phyloP scores from a whole-genome alignment of 2,797 vertebrate species.

The Taeniopygia guttata region DNA sequence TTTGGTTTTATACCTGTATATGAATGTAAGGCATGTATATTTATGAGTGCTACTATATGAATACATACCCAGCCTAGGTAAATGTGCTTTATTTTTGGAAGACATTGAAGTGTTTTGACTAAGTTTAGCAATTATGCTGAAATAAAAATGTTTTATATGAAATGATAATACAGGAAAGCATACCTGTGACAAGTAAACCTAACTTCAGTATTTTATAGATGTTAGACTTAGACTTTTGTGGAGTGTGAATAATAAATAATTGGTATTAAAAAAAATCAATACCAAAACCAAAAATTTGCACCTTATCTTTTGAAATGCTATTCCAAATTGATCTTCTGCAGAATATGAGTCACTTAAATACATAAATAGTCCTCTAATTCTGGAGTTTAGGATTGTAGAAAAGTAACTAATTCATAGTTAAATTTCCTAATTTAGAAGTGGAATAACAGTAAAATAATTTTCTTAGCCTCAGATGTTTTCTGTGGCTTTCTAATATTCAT shows the following conservation, averaged over 20 bases:
- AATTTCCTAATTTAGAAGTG: neutral
- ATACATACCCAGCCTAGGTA: neutral
- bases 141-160: neutral
- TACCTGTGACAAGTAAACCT: neutral
- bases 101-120: neutral
- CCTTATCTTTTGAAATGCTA: neutral
- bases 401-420: neutral
- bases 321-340: neutral
- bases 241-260: neutral
- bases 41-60: neutral
- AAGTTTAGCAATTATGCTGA: neutral
- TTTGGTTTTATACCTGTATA: neutral
- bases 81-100: neutral
- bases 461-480: neutral
- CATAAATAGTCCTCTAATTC: neutral
- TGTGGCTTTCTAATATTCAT: neutral
- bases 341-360: neutral
- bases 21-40: neutral
- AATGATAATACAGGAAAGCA: rapidly evolving
- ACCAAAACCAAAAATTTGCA: neutral
- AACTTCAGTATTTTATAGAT: neutral
- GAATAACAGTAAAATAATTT: neutral
- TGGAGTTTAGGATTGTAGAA: neutral
- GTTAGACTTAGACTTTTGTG: neutral
- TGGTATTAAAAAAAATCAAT: neutral